Conservation (phyloP, 2,888 invertebrate species). For the Pristionchus exspectatus region DNA sequence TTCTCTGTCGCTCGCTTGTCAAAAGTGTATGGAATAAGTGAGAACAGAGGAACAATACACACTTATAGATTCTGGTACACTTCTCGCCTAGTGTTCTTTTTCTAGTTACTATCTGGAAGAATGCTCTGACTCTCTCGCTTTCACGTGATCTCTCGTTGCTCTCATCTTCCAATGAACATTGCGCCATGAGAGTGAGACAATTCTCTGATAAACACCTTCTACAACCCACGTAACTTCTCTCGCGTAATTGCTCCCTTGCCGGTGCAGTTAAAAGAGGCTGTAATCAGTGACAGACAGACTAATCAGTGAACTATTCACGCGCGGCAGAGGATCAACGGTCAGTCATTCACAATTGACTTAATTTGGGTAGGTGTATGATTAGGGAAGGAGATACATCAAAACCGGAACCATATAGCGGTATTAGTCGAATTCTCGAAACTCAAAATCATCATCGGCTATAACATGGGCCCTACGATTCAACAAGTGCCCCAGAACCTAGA, state of each 20-base stretch:
- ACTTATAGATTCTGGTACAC: conserved; percentile 24
- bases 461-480: no score
- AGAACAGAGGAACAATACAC: neutral
- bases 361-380: no score
- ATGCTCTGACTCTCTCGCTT: no score
- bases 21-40: neutral
- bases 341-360: no score
- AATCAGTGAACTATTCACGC: neutral
- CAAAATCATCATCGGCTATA: no score
- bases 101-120: neutral
- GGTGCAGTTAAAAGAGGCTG: neutral
- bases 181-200: neutral
- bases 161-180: no score
- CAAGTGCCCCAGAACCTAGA: no score
- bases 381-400: no score
- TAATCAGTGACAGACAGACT: neutral
- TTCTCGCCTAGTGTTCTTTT: neutral
- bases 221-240: neutral
- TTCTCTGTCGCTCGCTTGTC: neutral
- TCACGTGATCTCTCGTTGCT: no score
- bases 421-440: no score
- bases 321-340: neutral
- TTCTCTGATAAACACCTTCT: neutral
- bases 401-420: no score
- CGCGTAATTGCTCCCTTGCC: neutral